phyloP scores from a whole-genome alignment of 2,888 invertebrate genomes.

The Pinctada fucata region DNA sequence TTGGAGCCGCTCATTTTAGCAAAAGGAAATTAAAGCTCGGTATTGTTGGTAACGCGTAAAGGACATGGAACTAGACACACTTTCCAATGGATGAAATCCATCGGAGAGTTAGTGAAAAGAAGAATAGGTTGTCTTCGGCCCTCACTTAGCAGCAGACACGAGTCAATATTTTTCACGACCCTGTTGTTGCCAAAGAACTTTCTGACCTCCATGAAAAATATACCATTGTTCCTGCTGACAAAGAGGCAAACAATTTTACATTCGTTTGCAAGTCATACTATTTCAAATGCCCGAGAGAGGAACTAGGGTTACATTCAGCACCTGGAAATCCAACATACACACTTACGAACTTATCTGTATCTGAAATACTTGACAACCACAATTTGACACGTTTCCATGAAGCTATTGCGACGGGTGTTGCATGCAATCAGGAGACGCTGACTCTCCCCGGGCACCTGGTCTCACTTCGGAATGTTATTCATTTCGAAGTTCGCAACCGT shows the following conservation, averaged over 20 bases:
- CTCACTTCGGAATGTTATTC: too few relatives aligned
- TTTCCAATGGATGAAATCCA: neutral
- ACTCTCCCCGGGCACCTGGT: too few relatives aligned
- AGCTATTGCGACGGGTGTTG: too few relatives aligned
- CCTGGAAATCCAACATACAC: neutral
- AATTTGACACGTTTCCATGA: neutral
- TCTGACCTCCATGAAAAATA: neutral
- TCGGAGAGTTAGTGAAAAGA: neutral
- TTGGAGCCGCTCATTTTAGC: too few relatives aligned
- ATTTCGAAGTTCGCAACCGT: too few relatives aligned
- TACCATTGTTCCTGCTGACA: neutral
- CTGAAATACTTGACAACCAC: neutral
- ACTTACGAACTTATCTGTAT: neutral
- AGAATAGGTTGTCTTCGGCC: neutral
- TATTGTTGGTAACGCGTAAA: too few relatives aligned
- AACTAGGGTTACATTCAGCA: conserved; percentile 1
- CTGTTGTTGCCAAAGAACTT: neutral
- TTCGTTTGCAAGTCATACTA: neutral
- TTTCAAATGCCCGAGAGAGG: neutral
- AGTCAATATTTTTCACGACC: neutral
- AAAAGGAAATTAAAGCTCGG: too few relatives aligned
- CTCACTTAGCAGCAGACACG: neutral
- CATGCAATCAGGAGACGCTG: too few relatives aligned
- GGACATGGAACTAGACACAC: too few relatives aligned
- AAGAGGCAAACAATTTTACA: neutral